Conservation (phyloP, 1,140 invertebrate genomes). For the Brachystomella parvula region DNA sequence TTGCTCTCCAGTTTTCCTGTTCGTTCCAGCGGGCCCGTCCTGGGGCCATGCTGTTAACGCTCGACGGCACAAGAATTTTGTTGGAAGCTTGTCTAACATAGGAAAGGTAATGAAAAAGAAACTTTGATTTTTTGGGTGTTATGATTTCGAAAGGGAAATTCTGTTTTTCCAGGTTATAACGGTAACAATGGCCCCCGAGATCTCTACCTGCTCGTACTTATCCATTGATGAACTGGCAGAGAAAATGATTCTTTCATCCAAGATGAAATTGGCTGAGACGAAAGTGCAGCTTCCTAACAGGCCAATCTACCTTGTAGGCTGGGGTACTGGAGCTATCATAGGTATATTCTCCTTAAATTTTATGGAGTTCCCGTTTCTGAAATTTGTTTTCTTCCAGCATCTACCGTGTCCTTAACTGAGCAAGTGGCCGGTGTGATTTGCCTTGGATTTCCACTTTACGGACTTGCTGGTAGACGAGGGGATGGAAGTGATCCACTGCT, state of each 20-base stretch:
- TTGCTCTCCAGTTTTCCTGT: constrained; percentile 40
- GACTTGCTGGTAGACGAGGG: background rate
- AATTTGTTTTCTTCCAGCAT: too few species aligned
- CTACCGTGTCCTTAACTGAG: constrained; percentile 14
- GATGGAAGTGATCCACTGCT: constrained; percentile 17
- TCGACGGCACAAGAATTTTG: constrained; percentile 23
- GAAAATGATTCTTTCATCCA: constrained; percentile 58
- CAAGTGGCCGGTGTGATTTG: constrained; percentile 30
- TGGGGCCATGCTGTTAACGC: background rate
- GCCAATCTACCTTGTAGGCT: constrained; percentile 67
- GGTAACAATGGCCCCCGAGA: constrained; percentile 47
- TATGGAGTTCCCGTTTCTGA: too few species aligned
- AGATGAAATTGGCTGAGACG: constrained; percentile 62
- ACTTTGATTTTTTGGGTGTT: too few species aligned
- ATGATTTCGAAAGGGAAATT: constrained; percentile 14
- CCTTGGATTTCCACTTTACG: constrained; percentile 27
- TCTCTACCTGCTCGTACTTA: constrained; percentile 35
- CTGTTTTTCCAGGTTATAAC: constrained; percentile 41
- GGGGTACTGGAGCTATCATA: constrained; percentile 63
- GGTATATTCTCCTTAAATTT: too few species aligned
- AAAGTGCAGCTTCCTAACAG: constrained; percentile 58
- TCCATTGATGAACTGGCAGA: constrained; percentile 51
- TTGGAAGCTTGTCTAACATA: constrained; percentile 21
- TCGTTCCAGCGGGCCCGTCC: constrained; percentile 23
- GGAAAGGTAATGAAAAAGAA: constrained; percentile 20